A percentile compares a stretch with the other conserved stretches of the same genome.
phyloP scores from a whole-genome alignment of 1,140 invertebrate species.

The Zeugodacus cucurbitae region DNA sequence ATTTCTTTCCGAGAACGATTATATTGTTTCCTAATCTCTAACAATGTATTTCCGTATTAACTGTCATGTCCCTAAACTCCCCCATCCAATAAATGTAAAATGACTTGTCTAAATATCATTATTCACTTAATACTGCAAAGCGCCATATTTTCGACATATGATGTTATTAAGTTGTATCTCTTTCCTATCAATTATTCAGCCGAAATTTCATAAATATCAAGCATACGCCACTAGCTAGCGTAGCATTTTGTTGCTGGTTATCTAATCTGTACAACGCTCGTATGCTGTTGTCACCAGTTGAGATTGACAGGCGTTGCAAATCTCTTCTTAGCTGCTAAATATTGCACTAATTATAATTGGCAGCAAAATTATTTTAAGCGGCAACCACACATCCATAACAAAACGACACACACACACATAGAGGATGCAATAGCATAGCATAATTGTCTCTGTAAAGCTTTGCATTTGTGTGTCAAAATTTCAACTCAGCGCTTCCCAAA shows the following conservation, averaged over 20 bases:
- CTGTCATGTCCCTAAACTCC: too few species aligned
- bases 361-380: background rate
- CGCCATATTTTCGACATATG: background rate
- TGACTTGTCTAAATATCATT: too few species aligned
- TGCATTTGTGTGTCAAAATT: too few species aligned
- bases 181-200: background rate
- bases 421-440: background rate
- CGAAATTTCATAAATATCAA: background rate
- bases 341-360: constrained; percentile 28
- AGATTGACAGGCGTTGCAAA: background rate
- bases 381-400: background rate
- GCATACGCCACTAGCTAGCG: background rate
- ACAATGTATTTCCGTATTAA: too few species aligned
- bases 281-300: background rate
- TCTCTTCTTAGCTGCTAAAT: constrained; percentile 18
- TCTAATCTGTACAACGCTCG: background rate
- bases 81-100: too few species aligned
- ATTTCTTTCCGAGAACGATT: too few species aligned
- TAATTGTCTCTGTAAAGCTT: too few species aligned
- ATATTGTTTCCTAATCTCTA: too few species aligned
- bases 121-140: background rate
- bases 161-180: too few species aligned
- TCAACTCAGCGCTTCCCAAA: too few species aligned
- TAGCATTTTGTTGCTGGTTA: background rate
- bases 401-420: background rate